These are phyloP conservation scores for Calyptomena viridis DNA, from an alignment of 2,113 vertebrate species.

Conservation along the genomic window DNA sequence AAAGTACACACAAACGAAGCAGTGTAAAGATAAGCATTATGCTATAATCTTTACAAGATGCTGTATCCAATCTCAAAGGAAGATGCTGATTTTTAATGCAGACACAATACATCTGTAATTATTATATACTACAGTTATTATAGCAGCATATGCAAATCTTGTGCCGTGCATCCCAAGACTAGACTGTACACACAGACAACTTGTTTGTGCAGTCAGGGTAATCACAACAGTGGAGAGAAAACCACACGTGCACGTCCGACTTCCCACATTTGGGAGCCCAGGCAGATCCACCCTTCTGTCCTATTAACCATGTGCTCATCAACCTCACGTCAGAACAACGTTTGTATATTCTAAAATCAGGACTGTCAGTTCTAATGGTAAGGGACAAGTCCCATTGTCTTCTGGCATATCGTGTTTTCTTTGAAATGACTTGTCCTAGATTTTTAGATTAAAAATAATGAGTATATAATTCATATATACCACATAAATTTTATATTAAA, in stretches of 20 bases:
- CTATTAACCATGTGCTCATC: background rate
- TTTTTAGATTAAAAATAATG: constrained; percentile 65
- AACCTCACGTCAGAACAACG: rapidly evolving
- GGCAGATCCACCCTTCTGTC: background rate
- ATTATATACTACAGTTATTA: background rate
- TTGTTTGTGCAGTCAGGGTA: background rate
- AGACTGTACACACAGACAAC: background rate
- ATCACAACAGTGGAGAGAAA: background rate
- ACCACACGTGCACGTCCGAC: rapidly evolving
- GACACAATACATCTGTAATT: constrained; percentile 33
- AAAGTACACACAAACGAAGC: background rate
- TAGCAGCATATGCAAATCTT: constrained; percentile 1
- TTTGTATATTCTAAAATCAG: background rate
- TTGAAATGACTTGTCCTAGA: constrained; percentile 65
- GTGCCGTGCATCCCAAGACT: background rate
- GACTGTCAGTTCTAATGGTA: constrained; percentile 19
- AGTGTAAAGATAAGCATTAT: background rate
- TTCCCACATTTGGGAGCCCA: background rate
- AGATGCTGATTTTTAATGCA: background rate
- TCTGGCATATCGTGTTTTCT: constrained; percentile 14
- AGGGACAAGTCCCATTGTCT: constrained; percentile 51
- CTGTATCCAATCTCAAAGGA: background rate
- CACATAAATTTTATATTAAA: constrained; percentile 73
- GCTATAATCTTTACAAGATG: background rate
- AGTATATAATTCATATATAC: constrained; percentile 72